phyloP scores from a whole-genome alignment of 2,113 vertebrate species.

The Rhabdomys dilectus region DNA sequence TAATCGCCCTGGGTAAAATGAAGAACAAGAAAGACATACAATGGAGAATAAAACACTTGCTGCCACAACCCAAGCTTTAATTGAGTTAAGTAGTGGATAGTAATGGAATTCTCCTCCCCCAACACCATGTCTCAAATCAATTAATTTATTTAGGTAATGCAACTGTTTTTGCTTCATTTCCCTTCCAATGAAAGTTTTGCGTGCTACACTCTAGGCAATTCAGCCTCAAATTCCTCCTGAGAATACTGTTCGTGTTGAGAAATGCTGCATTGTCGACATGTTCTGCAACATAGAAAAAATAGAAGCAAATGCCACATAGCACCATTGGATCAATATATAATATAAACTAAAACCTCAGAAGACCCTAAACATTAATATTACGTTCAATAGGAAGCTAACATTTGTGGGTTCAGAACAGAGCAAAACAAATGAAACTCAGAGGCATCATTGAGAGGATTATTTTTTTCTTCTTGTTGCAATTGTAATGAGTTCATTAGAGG shows the following conservation, averaged over 20 bases:
- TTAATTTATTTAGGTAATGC: constrained; percentile 65
- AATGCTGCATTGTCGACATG: background rate
- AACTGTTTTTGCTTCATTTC: constrained; percentile 68
- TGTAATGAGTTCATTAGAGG: constrained; percentile 14
- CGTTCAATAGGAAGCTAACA: background rate
- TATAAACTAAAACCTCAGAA: constrained; percentile 8
- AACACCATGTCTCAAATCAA: constrained; percentile 55
- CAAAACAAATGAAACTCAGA: background rate
- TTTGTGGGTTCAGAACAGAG: constrained; percentile 17
- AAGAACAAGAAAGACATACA: background rate
- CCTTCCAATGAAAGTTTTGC: constrained; percentile 43
- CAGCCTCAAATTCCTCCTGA: constrained; percentile 48
- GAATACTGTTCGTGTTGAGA: constrained; percentile 45
- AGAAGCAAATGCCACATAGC: background rate
- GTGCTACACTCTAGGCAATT: constrained; percentile 46
- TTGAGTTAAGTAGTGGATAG: constrained; percentile 11
- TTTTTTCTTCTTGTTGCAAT: background rate
- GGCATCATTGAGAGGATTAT: background rate
- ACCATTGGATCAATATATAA: constrained; percentile 26
- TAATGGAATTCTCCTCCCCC: background rate
- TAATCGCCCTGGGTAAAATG: background rate
- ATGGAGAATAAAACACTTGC: background rate
- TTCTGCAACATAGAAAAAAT: constrained; percentile 41
- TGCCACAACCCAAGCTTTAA: background rate
- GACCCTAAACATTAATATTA: constrained; percentile 18